Conservation (phyloP, 2,797 vertebrate species). For the Sebastes variabilis region DNA sequence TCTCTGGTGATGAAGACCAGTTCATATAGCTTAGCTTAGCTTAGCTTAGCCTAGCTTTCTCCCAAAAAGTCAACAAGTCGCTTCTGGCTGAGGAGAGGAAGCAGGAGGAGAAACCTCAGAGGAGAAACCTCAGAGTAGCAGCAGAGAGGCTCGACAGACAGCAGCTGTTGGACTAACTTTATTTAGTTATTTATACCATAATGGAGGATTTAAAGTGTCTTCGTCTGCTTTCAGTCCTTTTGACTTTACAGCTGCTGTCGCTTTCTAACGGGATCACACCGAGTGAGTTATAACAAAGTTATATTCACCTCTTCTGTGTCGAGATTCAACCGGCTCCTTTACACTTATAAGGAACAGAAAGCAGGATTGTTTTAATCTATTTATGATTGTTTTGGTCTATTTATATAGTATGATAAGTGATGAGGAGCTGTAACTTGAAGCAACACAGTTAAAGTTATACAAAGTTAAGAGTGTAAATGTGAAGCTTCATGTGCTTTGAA, state of each 20-base stretch:
- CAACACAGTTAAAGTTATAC: neutral
- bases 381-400: neutral
- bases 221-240: slow-evolving; percentile 37
- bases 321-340: neutral
- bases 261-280: slow-evolving; percentile 54
- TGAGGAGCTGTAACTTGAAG: neutral
- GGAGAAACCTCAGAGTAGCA: neutral
- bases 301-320: neutral
- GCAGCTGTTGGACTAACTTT: neutral
- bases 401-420: neutral
- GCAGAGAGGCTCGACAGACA: neutral
- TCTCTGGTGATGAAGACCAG: neutral
- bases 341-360: neutral
- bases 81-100: neutral
- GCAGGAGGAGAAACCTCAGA: neutral
- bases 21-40: no score
- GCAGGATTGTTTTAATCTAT: neutral
- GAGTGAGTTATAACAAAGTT: slow-evolving; percentile 30
- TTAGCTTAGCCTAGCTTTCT: neutral
- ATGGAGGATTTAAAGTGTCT: slow-evolving; percentile 57
- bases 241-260: slow-evolving; percentile 49
- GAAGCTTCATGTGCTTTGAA: neutral
- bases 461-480: neutral
- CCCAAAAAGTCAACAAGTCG: slow-evolving; percentile 14
- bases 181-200: neutral